A percentile compares a stretch with the other conserved stretches of the same genome.
phyloP scores from a whole-genome alignment of 2,797 vertebrate species.

The Antrozous pallidus region DNA sequence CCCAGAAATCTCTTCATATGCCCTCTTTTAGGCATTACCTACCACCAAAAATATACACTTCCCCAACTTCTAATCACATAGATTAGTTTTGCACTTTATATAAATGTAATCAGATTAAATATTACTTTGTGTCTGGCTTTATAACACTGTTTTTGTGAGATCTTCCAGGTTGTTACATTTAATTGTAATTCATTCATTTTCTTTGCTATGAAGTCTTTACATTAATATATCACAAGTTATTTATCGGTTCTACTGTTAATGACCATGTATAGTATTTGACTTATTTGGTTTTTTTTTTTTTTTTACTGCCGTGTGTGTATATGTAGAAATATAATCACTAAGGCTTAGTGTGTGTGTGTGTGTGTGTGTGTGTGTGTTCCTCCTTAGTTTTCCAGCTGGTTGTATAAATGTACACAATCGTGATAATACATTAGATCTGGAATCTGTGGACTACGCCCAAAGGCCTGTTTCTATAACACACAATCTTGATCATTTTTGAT shows the following conservation, averaged over 20 bases:
- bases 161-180: background rate
- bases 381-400: background rate
- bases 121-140: background rate
- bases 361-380: background rate
- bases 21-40: background rate
- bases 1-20: background rate
- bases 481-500: background rate
- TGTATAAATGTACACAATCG: background rate
- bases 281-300: background rate
- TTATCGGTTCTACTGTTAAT: background rate
- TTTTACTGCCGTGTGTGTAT: background rate
- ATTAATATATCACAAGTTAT: background rate
- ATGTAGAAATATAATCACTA: background rate
- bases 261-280: background rate
- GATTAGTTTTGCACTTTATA: background rate
- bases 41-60: background rate
- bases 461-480: slow-evolving; percentile 3
- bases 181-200: slow-evolving; percentile 1
- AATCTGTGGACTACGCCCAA: background rate
- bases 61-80: background rate
- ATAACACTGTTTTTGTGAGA: background rate
- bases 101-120: background rate
- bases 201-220: background rate
- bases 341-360: background rate
- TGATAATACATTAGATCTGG: background rate